Percentiles rank a stretch among this genome's conserved stretches.
Conservation (phyloP, 2,797 vertebrate species). For the Garrulus glandarius region DNA sequence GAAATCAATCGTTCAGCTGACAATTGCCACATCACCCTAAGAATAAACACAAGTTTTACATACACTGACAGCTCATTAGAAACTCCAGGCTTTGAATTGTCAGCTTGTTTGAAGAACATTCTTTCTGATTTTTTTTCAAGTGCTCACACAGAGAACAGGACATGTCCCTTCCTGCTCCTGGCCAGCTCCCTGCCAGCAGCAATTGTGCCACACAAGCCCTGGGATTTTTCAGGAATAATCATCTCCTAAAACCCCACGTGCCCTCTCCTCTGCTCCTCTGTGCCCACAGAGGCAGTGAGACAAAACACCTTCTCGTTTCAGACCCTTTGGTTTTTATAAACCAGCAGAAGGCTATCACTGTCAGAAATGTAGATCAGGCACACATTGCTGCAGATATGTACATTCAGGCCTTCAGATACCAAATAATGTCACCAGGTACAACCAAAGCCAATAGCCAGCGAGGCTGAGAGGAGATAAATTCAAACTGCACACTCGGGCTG, state of each 20-base stretch:
- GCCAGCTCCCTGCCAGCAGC: background rate
- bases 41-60: background rate
- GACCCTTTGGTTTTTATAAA: background rate
- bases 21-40: background rate
- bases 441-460: background rate
- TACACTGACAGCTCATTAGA: background rate
- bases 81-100: background rate
- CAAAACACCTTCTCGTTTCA: background rate
- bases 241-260: rapidly evolving
- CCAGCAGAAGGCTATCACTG: background rate
- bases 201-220: background rate
- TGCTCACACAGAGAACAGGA: background rate
- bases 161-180: background rate
- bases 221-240: background rate
- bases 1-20: background rate
- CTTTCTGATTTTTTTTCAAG: background rate
- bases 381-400: background rate
- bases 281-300: background rate
- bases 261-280: background rate
- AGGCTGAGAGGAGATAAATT: background rate
- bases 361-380: background rate
- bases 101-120: background rate
- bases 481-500: background rate
- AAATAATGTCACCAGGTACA: background rate
- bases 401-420: background rate